Evolutionary conservation across 2,113 vertebrate genomes (phyloP).

Genomic region (Glareola pratincola): DNA sequence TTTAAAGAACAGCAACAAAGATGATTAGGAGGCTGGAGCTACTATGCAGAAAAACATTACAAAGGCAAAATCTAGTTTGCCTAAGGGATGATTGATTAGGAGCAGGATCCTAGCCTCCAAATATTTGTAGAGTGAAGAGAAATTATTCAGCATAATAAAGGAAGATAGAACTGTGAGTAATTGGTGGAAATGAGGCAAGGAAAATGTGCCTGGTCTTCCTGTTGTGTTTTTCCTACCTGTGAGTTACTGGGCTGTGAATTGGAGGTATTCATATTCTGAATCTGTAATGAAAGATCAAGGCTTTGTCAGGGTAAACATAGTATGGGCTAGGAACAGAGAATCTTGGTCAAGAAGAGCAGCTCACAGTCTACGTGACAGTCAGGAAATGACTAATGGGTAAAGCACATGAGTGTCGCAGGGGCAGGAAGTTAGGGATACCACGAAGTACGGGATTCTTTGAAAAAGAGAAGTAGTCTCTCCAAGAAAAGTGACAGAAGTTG

Average conservation of each 20-base stretch:
- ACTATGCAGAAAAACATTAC: background rate
- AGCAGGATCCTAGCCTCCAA: background rate
- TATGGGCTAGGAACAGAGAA: background rate
- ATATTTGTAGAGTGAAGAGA: conserved; percentile 3
- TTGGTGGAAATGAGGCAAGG: background rate
- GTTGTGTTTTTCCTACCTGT: background rate
- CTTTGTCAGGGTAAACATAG: background rate
- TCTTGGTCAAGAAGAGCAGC: background rate
- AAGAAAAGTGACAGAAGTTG: background rate
- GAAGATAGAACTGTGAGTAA: background rate
- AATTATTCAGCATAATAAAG: background rate
- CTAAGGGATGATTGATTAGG: conserved; percentile 12
- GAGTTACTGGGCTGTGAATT: background rate
- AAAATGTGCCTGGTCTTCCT: background rate
- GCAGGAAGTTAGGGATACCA: background rate
- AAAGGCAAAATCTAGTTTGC: conserved; percentile 36
- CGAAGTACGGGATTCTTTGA: background rate
- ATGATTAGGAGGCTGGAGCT: background rate
- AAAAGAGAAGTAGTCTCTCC: background rate
- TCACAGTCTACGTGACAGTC: background rate
- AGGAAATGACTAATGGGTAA: background rate
- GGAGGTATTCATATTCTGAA: background rate
- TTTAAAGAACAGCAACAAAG: background rate
- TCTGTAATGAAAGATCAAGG: background rate
- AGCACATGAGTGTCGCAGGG: background rate